Evolutionary conservation across 2,797 vertebrate genomes (phyloP), one percentile per base, ranked within the genome.

Genomic region (Microctenopoma lineatum): DNA sequence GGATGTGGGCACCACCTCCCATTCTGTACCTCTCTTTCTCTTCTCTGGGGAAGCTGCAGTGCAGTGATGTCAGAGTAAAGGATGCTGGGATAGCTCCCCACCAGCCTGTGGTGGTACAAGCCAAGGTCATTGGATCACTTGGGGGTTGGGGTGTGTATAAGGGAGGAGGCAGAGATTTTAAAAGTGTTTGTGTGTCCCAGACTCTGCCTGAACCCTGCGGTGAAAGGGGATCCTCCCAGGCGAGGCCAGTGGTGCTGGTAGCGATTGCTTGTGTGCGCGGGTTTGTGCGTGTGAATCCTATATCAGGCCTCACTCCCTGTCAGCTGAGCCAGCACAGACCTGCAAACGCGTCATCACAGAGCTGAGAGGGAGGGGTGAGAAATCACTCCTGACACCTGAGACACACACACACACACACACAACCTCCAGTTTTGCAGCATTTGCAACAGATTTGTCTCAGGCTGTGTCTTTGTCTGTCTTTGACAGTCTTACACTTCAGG

Each of bases 281-380:
- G 68, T 56, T 52, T 62, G 59, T 56, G 63, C 54, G 64, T 57
- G 58, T 67, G 7, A 25, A 42, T 70, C 59, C 59, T 68, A 75
- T 74, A 75, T 83, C 63, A 45, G 80, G 55, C 59, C 65, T 66
- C 42, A 34, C 50, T 67, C 44, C 16, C 47, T 53, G 77, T 81
- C 79, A 89, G 85, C 77, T 87, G 90, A 89, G 71, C 79, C 79
- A 67, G 80, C 83, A 79, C 74, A 78, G 79, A 78, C 61, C 76
- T 87, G 86, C 70, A 78, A 69, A 67, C 39, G 9, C 46, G 54
- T 84, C 84, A 85, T 58, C 45, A 4, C 53, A 7, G 51, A 46
- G 65, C 63, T 78, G 61, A 71, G 16, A 47, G 59, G 60, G 59
- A 66, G 60, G 72, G 74, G 65, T 72, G 84, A 81, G 81, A 80